phyloP scores from a whole-genome alignment of 2,888 invertebrate species.

The Phoenoteleia sp. region DNA sequence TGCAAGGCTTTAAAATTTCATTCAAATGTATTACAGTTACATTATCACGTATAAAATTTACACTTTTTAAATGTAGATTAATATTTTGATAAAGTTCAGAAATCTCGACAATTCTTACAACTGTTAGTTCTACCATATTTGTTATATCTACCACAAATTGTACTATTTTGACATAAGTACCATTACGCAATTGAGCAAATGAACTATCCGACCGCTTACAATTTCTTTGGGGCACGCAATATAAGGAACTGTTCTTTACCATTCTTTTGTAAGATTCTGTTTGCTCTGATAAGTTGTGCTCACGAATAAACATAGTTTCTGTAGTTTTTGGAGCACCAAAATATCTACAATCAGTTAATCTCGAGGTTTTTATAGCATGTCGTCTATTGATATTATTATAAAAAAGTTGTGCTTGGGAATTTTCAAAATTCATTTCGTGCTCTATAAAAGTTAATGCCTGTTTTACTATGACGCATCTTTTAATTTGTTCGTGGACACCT shows the following conservation, averaged over 20 bases:
- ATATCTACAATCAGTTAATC: conserved; percentile 3
- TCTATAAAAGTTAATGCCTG: not conserved
- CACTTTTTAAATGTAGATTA: not conserved
- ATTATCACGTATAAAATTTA: not conserved
- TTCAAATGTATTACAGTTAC: not conserved
- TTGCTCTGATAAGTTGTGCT: not conserved
- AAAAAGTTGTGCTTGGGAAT: not conserved
- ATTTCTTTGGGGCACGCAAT: not conserved
- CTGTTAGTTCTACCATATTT: not conserved
- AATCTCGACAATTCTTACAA: not conserved
- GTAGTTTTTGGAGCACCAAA: conserved; percentile 15
- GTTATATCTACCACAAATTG: conserved; percentile 12
- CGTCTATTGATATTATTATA: not conserved
- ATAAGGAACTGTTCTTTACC: conserved; percentile 16
- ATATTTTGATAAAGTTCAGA: not conserved
- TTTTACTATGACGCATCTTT: not conserved
- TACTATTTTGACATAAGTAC: not conserved
- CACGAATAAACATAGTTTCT: not conserved
- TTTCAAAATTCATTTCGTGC: not conserved
- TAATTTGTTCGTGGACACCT: conserved; percentile 33
- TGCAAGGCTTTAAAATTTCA: not conserved
- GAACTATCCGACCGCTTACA: conserved; percentile 29
- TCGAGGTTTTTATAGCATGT: not conserved
- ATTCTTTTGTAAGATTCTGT: conserved; percentile 20
- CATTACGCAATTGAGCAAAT: not conserved